These are phyloP conservation scores for Luehdorfia chinensis DNA, from an alignment of 1,140 invertebrate genomes.

Conservation along the genomic window DNA sequence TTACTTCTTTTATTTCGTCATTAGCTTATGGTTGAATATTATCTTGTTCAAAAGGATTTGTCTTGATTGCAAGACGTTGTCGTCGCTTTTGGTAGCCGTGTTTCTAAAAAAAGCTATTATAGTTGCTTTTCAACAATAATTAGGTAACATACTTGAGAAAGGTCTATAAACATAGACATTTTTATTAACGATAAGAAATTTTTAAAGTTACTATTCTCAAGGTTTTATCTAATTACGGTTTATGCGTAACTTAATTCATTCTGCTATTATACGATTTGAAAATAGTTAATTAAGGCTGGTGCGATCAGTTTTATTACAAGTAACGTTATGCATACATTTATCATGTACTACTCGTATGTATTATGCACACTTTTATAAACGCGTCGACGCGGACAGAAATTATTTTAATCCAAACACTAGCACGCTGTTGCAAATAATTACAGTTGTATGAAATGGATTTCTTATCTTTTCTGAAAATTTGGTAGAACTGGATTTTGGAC, in stretches of 20 bases:
- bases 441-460: too few relatives aligned
- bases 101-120: not conserved
- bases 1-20: too few relatives aligned
- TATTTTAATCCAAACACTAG: not conserved
- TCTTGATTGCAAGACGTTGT: not conserved
- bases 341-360: too few relatives aligned
- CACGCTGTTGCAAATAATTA: not conserved
- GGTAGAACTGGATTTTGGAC: not conserved
- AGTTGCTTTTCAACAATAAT: not conserved
- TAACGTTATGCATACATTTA: too few relatives aligned
- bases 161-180: not conserved
- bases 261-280: constrained; percentile 5
- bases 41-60: not conserved
- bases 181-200: constrained; percentile 5
- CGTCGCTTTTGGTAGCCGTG: too few relatives aligned
- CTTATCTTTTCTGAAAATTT: too few relatives aligned
- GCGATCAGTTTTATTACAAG: constrained; percentile 10
- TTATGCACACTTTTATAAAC: not conserved
- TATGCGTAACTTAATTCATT: constrained; percentile 8
- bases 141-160: constrained; percentile 4
- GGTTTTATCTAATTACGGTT: not conserved
- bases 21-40: not conserved
- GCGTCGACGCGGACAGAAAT: not conserved
- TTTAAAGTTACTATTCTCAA: not conserved
- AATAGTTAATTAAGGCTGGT: not conserved